These are phyloP conservation scores for Anorthoa munda DNA, from an alignment of 2,888 invertebrate species.

Conservation along the genomic window DNA sequence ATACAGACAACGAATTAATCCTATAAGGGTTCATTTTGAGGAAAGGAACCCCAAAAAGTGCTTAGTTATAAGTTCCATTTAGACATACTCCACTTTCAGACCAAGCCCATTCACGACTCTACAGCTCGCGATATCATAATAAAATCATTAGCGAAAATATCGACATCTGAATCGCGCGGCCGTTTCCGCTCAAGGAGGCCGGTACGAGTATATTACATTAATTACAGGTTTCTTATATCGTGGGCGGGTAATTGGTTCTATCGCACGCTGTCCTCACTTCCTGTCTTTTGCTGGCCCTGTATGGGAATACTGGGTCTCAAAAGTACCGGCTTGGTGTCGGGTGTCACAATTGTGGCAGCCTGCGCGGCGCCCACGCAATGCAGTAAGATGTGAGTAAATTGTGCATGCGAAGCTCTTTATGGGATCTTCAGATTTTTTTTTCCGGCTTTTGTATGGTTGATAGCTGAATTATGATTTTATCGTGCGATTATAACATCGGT, in stretches of 20 bases:
- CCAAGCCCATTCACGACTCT: constrained; percentile 2
- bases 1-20: no score
- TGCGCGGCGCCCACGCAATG: constrained; percentile 83
- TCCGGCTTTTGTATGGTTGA: constrained; percentile 28
- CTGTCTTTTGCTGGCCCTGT: constrained; percentile 84
- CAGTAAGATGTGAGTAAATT: constrained; percentile 64
- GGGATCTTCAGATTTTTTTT: constrained; percentile 32
- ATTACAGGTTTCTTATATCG: constrained; percentile 89
- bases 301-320: constrained; percentile 76
- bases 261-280: constrained; percentile 88
- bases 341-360: constrained; percentile 83
- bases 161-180: constrained; percentile 62
- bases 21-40: no score
- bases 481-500: constrained; percentile 3
- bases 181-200: constrained; percentile 81
- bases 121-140: constrained; percentile 29
- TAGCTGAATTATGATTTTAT: constrained; percentile 44
- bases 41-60: no score
- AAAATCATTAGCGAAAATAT: constrained; percentile 65
- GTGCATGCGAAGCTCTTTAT: constrained; percentile 58
- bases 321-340: constrained; percentile 85
- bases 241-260: constrained; percentile 90
- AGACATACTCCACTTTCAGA: neutral
- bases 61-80: neutral
- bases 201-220: constrained; percentile 89